phyloP scores from a whole-genome alignment of 2,888 invertebrate genomes.

The Nephrotoma appendiculata region DNA sequence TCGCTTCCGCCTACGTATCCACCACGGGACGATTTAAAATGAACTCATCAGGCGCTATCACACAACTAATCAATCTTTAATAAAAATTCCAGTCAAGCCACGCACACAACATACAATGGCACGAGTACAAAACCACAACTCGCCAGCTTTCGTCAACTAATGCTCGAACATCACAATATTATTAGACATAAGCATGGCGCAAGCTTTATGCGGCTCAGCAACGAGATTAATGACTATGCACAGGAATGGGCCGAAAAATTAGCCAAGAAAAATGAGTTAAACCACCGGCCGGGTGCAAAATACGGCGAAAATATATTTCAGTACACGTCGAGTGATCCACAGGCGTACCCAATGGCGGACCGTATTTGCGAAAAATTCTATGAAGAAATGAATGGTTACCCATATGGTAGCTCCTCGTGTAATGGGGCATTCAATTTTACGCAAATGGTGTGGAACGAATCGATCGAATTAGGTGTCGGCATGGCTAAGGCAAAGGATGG shows the following conservation, averaged over 20 bases:
- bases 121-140: not conserved
- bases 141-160: not conserved
- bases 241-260: constrained; percentile 59
- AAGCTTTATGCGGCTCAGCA: not conserved
- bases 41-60: not conserved
- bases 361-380: constrained; percentile 42
- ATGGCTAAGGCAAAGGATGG: constrained; percentile 57
- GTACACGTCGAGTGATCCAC: constrained; percentile 39
- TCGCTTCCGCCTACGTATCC: not conserved
- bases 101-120: not conserved
- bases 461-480: constrained; percentile 56
- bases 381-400: constrained; percentile 37
- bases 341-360: constrained; percentile 35
- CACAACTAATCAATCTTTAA: not conserved
- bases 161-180: not conserved
- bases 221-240: constrained; percentile 18
- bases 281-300: constrained; percentile 46
- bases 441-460: constrained; percentile 58
- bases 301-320: constrained; percentile 46
- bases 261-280: constrained; percentile 45
- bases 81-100: not conserved
- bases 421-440: constrained; percentile 52
- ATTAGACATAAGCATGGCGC: not conserved
- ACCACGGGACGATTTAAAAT: not conserved
- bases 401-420: constrained; percentile 30